phyloP scores from a whole-genome alignment of 2,888 invertebrate genomes.

The Drosophila phalerata region DNA sequence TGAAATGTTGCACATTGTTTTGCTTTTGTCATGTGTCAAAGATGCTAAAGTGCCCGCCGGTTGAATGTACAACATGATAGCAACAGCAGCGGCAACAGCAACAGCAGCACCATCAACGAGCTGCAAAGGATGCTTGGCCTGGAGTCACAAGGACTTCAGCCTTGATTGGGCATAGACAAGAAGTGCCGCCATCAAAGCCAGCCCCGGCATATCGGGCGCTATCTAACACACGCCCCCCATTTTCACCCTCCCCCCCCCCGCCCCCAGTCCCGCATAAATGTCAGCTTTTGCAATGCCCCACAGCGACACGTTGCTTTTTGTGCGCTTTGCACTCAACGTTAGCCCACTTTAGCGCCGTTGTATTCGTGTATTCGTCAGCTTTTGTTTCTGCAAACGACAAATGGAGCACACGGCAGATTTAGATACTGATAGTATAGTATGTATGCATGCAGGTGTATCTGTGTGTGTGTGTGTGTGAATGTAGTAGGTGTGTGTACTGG shows the following conservation, averaged over 20 bases:
- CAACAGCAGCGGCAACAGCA: slow-evolving; percentile 21
- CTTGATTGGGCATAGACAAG: slow-evolving; percentile 73
- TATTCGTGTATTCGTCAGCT: slow-evolving; percentile 61
- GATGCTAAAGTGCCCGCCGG: slow-evolving; percentile 57
- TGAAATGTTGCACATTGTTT: slow-evolving; percentile 42
- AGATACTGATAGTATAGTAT: slow-evolving; percentile 53
- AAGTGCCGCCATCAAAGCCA: slow-evolving; percentile 75
- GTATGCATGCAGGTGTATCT: slow-evolving; percentile 47
- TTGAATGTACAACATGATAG: slow-evolving; percentile 43
- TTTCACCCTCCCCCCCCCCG: neutral
- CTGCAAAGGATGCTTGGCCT: slow-evolving; percentile 37
- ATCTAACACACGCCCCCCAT: slow-evolving; percentile 36
- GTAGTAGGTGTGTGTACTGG: slow-evolving; percentile 38
- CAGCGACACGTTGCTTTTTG: slow-evolving; percentile 59
- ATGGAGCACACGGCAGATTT: slow-evolving; percentile 77
- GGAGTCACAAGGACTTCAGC: slow-evolving; percentile 54
- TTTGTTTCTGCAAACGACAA: slow-evolving; percentile 60
- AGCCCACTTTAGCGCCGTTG: slow-evolving; percentile 65
- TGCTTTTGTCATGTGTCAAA: slow-evolving; percentile 63
- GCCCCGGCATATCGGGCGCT: slow-evolving; percentile 58
- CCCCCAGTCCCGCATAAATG: slow-evolving; percentile 25
- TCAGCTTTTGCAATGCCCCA: slow-evolving; percentile 64
- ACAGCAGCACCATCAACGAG: slow-evolving; percentile 4
- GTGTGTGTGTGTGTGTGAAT: slow-evolving; percentile 24
- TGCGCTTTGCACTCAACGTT: slow-evolving; percentile 66